Conservation (phyloP, 2,113 vertebrate species). For the Nibea albiflora region DNA sequence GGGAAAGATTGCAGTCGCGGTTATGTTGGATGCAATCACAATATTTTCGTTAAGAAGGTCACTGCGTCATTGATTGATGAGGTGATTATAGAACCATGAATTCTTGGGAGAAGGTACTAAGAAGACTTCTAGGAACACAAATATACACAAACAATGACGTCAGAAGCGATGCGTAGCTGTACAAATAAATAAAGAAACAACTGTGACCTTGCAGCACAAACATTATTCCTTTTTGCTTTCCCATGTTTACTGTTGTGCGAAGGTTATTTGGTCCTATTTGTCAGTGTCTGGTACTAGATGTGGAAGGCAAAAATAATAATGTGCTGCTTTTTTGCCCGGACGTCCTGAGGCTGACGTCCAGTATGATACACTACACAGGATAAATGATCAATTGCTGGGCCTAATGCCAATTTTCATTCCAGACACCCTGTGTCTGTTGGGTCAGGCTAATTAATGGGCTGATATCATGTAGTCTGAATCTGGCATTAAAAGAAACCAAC, state of each 20-base stretch:
- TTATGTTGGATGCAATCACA: not conserved
- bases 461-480: not conserved
- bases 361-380: not conserved
- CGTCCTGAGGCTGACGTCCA: not conserved
- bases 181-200: not conserved
- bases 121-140: not conserved
- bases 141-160: not conserved
- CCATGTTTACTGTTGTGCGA: not conserved
- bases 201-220: not conserved
- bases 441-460: not conserved
- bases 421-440: no score
- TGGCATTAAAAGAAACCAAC: not conserved
- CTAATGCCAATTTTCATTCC: not conserved
- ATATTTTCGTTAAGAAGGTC: not conserved
- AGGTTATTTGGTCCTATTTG: not conserved
- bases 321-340: not conserved
- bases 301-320: not conserved
- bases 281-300: not conserved
- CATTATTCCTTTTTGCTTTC: not conserved
- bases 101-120: not conserved
- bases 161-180: not conserved
- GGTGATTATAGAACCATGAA: not conserved
- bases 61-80: not conserved
- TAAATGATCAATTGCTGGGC: not conserved
- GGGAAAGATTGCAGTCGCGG: not conserved